A percentile compares a stretch with the other conserved stretches of the same genome.
Conservation (phyloP, 2,888 invertebrate genomes). For the Diarsia rubi region DNA sequence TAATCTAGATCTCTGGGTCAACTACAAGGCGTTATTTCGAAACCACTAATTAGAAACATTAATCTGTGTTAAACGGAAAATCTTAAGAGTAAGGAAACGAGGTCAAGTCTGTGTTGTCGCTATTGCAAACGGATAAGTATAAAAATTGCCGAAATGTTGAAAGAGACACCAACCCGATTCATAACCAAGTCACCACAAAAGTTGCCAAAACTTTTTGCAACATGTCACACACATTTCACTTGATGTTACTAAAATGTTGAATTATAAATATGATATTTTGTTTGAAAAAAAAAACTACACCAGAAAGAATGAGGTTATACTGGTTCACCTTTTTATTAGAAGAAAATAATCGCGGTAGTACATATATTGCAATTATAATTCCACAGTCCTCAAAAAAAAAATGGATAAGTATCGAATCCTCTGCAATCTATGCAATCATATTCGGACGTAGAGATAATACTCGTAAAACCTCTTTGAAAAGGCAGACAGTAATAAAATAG, state of each 20-base stretch:
- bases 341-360: not conserved
- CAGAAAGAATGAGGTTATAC: not conserved
- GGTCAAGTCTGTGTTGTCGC: conserved; percentile 60
- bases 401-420: not conserved
- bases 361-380: not conserved
- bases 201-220: conserved; percentile 60
- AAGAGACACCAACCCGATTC: conserved; percentile 37
- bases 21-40: conserved; percentile 26
- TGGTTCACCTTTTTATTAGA: not conserved
- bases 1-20: conserved; percentile 37
- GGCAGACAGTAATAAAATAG: conserved; percentile 11
- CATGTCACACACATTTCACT: conserved; percentile 10
- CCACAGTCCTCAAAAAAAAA: not conserved
- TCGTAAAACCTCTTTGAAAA: not conserved
- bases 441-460: not conserved
- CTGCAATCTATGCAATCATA: not conserved
- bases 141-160: conserved; percentile 59
- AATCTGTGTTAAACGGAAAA: conserved; percentile 43
- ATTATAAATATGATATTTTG: not conserved
- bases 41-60: conserved; percentile 55
- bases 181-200: conserved; percentile 31
- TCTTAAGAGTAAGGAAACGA: conserved; percentile 34
- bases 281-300: not conserved
- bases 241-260: conserved; percentile 20
- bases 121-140: conserved; percentile 52